Evolutionary conservation across 2,888 invertebrate genomes (phyloP), one percentile per base, ranked within the genome.

Genomic region (Gymnosoma rotundatum): DNA sequence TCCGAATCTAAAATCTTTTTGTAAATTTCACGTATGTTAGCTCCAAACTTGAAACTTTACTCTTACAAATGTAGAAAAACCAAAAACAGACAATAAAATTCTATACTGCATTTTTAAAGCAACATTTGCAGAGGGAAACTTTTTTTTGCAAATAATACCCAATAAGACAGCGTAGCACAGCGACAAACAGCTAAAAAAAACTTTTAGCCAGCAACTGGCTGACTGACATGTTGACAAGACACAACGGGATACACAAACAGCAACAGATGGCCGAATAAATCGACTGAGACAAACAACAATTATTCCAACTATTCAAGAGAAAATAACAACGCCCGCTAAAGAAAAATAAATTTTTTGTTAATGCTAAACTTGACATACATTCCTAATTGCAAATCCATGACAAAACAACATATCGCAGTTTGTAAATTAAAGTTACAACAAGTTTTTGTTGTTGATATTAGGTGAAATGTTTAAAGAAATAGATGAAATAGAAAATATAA

Each of bases 291-390:
- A 73, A n/a, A 21, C 50, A 52, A 20, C 50, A 50, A 20, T 32
- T 21, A 36, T 73, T 67, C 56, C 20, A 50, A 64, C 72, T 16
- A 61, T 79, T 69, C 80, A 78, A 75, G 70, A 80, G 78, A 86
- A 86, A 86, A 81, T 64, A 42, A 16, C 18, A 60, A 81, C 79
- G 69, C 86, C 86, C 83, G 80, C 79, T 60, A 78, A 84, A 80
- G 78, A 69, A 79, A 83, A 45, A 82, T 56, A 42, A 58, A 32
- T 72, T 80, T 81, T 64, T 74, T 70, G 84, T 67, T 63, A 79
- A 86, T 12, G 79, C 79, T 83, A 86, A 85, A 85, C 86, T 86
- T 86, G 86, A 80, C 85, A 86, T 45, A 86, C 82, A 72, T 85
- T 85, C 83, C 82, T 86, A 85, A 86, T 86, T 86, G 85, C 74